Base-by-base conservation (phyloP, 1,140 invertebrate species). In the Drosophila mayri region DNA sequence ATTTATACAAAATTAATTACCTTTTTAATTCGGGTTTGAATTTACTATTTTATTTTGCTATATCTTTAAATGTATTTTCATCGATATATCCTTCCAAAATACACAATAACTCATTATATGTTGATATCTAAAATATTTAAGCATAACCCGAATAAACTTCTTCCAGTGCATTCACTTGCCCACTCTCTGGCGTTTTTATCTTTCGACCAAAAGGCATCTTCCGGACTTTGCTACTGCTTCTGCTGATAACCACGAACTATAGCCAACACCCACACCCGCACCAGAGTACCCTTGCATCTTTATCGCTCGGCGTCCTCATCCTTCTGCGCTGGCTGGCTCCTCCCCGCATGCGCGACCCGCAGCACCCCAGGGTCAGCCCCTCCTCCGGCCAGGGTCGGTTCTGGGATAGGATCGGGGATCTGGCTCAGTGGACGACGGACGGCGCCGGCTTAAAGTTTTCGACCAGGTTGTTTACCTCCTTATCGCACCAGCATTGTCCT, bases 391-490 rank as follows among this genome's bases (percentile, higher is more conserved):
- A n/a, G 28, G 52, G 37, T 47, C 50, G 20, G 35, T 37, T 71
- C 28, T 35, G 52, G 52, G 32, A 20, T 22, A 18, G 50, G 50
- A 54, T 16, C 41, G 6, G 30, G 49, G 30, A 54, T 49, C 47
- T 30, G 35, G 38, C 43, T 37, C 50, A 46, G 44, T 41, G 32
- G 58, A 49, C 49, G 32, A 37, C 4, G 47, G 25, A 49, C 37
- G 82, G 85, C 76, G 83, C 80, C 72, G 79, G 68, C 83, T 63
- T 76, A 76, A 82, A 87, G 76, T 82, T 82, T 61, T 49, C 79
- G 25, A 10, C 44, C 83, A 84, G 84, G 84, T 84, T 87, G 59
- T 84, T 87, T 87, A 88, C 85, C 83, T 80, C 78, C 84, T 88
- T 90, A 88, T 88, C 84, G 83, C 77, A 54, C 65, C 58, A 54